Percentiles rank a stretch among this genome's conserved stretches.
These are phyloP conservation scores for Chromobotia macracanthus DNA, from an alignment of 2,797 vertebrate genomes.

Conservation along the genomic window DNA sequence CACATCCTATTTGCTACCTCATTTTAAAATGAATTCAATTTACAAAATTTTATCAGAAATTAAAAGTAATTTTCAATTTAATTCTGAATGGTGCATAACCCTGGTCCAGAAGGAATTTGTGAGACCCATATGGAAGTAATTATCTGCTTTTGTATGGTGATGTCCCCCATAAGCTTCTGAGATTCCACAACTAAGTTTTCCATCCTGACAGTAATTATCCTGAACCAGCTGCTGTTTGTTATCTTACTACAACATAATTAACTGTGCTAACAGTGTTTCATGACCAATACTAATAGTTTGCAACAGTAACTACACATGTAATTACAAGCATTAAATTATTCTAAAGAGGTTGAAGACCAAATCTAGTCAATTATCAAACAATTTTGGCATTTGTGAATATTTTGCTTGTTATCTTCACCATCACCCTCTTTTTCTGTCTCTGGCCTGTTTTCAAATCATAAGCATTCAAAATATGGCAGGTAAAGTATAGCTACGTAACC, in stretches of 20 bases:
- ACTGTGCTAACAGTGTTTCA: slow-evolving; percentile 35
- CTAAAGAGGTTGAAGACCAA: slow-evolving; percentile 26
- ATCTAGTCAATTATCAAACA: slow-evolving; percentile 28
- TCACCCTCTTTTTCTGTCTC: slow-evolving; percentile 12
- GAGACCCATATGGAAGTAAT: not conserved
- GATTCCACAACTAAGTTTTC: slow-evolving; percentile 7
- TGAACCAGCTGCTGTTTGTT: slow-evolving; percentile 44
- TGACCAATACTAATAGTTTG: slow-evolving; percentile 40
- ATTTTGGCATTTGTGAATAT: slow-evolving; percentile 3
- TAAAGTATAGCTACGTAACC: slow-evolving; percentile 1
- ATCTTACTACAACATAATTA: slow-evolving; percentile 38
- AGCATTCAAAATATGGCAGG: not conserved
- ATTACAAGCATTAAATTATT: slow-evolving; percentile 42
- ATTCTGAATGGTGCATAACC: not conserved
- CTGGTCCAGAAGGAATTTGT: not conserved
- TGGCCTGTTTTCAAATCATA: too few relatives aligned
- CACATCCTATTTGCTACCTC: not conserved
- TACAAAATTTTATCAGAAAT: too few relatives aligned
- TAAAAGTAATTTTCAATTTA: not conserved
- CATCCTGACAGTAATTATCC: slow-evolving; percentile 29
- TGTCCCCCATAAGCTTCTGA: not conserved
- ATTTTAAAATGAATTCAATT: not conserved
- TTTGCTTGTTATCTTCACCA: slow-evolving; percentile 33
- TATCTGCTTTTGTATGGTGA: not conserved
- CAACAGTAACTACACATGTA: slow-evolving; percentile 32